A percentile compares a stretch with the other conserved stretches of the same genome.
These are phyloP conservation scores for Leptopilina clavipes DNA, from an alignment of 1,140 invertebrate species.

Conservation along the genomic window DNA sequence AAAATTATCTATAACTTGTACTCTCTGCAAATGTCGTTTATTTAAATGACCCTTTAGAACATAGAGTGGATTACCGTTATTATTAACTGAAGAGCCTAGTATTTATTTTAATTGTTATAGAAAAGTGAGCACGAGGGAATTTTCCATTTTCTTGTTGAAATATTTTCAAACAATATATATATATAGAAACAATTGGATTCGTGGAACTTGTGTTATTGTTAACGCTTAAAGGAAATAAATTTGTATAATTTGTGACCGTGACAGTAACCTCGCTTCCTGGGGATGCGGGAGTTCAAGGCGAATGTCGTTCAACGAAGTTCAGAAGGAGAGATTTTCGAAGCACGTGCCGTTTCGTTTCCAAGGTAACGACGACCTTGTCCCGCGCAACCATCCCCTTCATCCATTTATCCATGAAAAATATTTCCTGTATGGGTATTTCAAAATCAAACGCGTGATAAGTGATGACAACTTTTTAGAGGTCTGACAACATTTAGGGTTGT, in stretches of 20 bases:
- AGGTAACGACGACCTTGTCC: slow-evolving; percentile 73
- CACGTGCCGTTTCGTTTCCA: slow-evolving; percentile 72
- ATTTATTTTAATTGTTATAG: too few species aligned
- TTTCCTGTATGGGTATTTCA: slow-evolving; percentile 42
- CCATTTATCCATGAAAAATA: slow-evolving; percentile 45
- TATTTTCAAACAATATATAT: neutral
- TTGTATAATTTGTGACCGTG: slow-evolving; percentile 51
- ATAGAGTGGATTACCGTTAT: too few species aligned
- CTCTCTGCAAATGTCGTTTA: too few species aligned
- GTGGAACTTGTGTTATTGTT: neutral
- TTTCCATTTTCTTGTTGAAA: too few species aligned
- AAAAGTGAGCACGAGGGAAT: too few species aligned
- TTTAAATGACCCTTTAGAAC: too few species aligned
- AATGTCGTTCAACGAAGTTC: slow-evolving; percentile 50
- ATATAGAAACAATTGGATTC: neutral
- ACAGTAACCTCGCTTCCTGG: slow-evolving; percentile 53
- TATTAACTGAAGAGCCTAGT: too few species aligned
- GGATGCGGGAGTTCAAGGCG: slow-evolving; percentile 41
- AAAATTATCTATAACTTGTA: too few species aligned
- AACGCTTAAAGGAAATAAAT: slow-evolving; percentile 22
- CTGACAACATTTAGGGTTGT: slow-evolving; percentile 3
- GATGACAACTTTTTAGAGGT: neutral
- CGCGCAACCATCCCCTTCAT: slow-evolving; percentile 70
- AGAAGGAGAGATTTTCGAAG: slow-evolving; percentile 59
- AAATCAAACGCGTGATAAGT: slow-evolving; percentile 5